Evolutionary conservation across 2,113 vertebrate species (phyloP).

Genomic region (Sylvietta virens): DNA sequence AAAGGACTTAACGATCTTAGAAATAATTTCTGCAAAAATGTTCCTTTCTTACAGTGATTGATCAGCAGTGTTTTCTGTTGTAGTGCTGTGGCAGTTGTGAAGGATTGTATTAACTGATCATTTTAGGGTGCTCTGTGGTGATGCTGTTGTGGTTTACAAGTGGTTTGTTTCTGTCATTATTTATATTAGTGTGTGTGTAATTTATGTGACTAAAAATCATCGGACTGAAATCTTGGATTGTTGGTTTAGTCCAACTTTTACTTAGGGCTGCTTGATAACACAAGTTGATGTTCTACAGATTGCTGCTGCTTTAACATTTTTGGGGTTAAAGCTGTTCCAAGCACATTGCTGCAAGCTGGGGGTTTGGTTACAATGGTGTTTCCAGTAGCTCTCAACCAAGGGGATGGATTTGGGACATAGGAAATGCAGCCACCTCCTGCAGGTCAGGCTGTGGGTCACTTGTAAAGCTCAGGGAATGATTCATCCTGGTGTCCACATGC

Average conservation of each 20-base stretch:
- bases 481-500: neutral
- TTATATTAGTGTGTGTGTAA: neutral
- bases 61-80: neutral
- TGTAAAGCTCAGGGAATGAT: neutral
- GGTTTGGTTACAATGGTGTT: neutral
- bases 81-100: neutral
- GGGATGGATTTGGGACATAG: neutral
- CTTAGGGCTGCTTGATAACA: neutral
- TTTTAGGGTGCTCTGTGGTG: neutral
- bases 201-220: neutral
- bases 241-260: neutral
- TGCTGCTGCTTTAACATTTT: neutral
- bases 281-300: neutral
- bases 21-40: neutral
- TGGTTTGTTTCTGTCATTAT: neutral
- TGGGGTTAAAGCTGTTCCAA: neutral
- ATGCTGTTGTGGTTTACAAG: neutral
- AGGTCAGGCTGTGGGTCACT: neutral
- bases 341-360: neutral
- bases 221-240: neutral
- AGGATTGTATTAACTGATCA: fast-evolving
- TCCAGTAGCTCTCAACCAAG: neutral
- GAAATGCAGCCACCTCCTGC: neutral
- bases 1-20: neutral
- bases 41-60: neutral